Conservation (phyloP, 1,140 invertebrate species). For the Diplogasteroides magnus region DNA sequence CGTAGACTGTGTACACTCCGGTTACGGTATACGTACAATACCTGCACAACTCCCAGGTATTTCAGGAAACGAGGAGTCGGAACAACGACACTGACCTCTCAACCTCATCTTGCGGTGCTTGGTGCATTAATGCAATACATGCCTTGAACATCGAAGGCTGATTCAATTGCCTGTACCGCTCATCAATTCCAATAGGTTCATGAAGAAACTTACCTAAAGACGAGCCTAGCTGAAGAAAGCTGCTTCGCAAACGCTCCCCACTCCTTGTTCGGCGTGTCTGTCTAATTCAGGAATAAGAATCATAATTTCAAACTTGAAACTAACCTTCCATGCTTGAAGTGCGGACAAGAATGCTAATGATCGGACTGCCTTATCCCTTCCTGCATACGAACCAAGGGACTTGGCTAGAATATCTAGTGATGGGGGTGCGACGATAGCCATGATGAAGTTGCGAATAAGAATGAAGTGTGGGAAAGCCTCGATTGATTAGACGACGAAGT, state of each 20-base stretch:
- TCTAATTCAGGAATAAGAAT: no score
- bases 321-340: constrained; percentile 10
- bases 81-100: neutral
- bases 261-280: no score
- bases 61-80: neutral
- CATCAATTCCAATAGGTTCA: no score
- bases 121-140: constrained; percentile 11
- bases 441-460: neutral
- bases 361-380: constrained; percentile 35
- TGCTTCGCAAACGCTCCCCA: constrained; percentile 36
- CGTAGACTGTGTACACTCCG: constrained; percentile 37
- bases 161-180: constrained; percentile 39
- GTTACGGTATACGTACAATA: constrained; percentile 20
- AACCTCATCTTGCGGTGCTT: neutral
- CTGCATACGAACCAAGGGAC: constrained; percentile 26
- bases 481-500: no score
- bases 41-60: no score
- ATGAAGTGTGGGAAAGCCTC: neutral
- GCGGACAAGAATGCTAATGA: constrained; percentile 31
- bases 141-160: constrained; percentile 33
- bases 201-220: no score
- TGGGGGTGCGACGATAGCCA: neutral
- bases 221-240: constrained; percentile 30
- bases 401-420: constrained; percentile 4
- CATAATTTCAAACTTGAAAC: no score